Conservation (phyloP, 2,113 vertebrate species). For the Oryzias melastigma region DNA sequence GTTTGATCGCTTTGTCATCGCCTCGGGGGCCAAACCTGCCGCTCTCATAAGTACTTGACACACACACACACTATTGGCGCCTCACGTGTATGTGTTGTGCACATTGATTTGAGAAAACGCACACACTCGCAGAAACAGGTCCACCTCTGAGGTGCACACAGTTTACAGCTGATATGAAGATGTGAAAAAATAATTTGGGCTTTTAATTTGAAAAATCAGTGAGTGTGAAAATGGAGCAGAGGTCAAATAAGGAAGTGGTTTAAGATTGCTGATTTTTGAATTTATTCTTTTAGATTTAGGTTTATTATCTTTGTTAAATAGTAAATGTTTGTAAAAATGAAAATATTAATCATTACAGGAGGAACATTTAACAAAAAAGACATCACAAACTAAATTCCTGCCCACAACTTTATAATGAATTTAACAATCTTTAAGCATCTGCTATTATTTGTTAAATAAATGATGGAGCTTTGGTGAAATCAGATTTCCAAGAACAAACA, state of each 20-base stretch:
- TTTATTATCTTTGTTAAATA: background rate
- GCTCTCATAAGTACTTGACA: slow-evolving; percentile 37
- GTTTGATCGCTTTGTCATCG: slow-evolving; percentile 83
- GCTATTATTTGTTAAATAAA: slow-evolving; percentile 4
- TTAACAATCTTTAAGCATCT: slow-evolving; percentile 5
- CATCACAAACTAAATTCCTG: background rate
- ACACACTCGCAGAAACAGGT: slow-evolving; percentile 4
- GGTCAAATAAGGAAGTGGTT: slow-evolving; percentile 34
- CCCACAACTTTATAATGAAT: background rate
- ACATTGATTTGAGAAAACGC: slow-evolving; percentile 12
- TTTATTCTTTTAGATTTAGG: background rate
- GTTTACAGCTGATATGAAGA: slow-evolving; percentile 27
- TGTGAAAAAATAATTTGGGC: slow-evolving; percentile 29
- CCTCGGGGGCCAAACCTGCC: slow-evolving; percentile 71
- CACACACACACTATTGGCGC: slow-evolving; percentile 2
- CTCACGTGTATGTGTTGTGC: slow-evolving; percentile 7
- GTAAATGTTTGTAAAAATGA: too few species aligned
- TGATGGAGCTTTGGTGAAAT: slow-evolving; percentile 13
- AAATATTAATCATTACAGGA: too few species aligned
- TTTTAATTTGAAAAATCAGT: slow-evolving; percentile 41
- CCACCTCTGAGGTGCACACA: background rate
- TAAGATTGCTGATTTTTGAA: slow-evolving; percentile 6
- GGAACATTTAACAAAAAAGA: too few species aligned
- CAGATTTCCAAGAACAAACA: background rate
- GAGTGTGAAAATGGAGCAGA: slow-evolving; percentile 25